Evolutionary conservation across 2,888 invertebrate genomes (phyloP).

Genomic region (Sminthurinus aureus): DNA sequence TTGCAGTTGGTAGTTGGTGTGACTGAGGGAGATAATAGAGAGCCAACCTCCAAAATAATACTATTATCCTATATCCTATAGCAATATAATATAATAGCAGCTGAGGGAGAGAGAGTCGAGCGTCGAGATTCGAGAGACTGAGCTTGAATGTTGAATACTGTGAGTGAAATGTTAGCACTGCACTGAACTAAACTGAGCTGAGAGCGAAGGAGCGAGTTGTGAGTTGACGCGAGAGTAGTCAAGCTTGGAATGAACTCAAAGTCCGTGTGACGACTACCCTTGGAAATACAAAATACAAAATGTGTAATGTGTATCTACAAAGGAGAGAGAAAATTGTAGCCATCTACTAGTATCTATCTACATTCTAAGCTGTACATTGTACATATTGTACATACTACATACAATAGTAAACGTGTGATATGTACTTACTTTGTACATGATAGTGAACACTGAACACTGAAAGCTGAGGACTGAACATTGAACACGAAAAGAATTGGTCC

Average conservation of each 20-base stretch:
- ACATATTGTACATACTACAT: too few species aligned
- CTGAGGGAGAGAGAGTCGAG: too few species aligned
- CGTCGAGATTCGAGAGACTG: too few species aligned
- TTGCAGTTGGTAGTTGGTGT: not conserved
- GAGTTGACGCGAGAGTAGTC: conserved; percentile 45
- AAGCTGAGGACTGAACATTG: too few species aligned
- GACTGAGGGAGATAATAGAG: conserved; percentile 3
- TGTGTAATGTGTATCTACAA: conserved; percentile 30
- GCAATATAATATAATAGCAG: too few species aligned
- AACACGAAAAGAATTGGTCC: conserved; percentile 38
- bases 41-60: not conserved
- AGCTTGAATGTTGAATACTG: too few species aligned
- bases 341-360: too few species aligned
- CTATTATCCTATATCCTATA: too few species aligned
- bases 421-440: too few species aligned
- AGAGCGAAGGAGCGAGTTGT: not conserved
- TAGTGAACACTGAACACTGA: not conserved
- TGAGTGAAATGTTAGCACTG: too few species aligned
- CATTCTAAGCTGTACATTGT: too few species aligned
- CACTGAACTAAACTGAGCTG: not conserved
- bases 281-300: conserved; percentile 29
- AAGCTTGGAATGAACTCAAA: conserved; percentile 51
- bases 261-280: conserved; percentile 12
- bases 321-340: not conserved
- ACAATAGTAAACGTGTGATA: too few species aligned